These are phyloP conservation scores for Rana temporaria DNA, from an alignment of 2,113 vertebrate species.

Conservation along the genomic window DNA sequence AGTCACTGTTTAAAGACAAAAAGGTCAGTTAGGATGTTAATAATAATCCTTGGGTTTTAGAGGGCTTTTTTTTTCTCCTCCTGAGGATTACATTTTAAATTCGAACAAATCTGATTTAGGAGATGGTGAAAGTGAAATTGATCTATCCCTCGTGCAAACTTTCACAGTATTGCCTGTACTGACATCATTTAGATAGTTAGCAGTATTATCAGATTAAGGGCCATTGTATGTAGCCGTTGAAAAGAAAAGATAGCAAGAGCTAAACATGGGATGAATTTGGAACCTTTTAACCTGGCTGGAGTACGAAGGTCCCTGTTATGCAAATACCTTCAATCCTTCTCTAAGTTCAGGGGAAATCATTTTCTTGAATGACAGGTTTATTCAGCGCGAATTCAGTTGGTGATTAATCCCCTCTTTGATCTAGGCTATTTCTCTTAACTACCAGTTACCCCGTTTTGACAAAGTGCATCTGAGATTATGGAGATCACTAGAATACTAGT, in stretches of 20 bases:
- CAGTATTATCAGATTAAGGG: slow-evolving; percentile 84
- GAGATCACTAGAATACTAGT: slow-evolving; percentile 77
- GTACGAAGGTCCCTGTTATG: slow-evolving; percentile 81
- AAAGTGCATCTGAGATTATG: slow-evolving; percentile 86
- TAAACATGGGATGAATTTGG: slow-evolving; percentile 81
- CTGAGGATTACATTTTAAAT: slow-evolving; percentile 87
- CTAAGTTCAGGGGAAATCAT: slow-evolving; percentile 88
- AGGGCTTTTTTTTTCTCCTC: slow-evolving; percentile 63
- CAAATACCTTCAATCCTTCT: slow-evolving; percentile 84
- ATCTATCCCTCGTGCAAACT: slow-evolving; percentile 84
- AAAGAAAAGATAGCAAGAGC: slow-evolving; percentile 81
- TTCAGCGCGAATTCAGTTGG: slow-evolving; percentile 84
- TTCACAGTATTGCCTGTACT: slow-evolving; percentile 81
- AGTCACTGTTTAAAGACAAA: slow-evolving; percentile 71
- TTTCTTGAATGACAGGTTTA: slow-evolving; percentile 91
- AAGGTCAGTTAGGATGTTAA: slow-evolving; percentile 77
- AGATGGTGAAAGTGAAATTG: slow-evolving; percentile 86
- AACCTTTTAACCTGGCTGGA: slow-evolving; percentile 89
- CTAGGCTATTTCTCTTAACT: slow-evolving; percentile 89
- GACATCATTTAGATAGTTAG: slow-evolving; percentile 83
- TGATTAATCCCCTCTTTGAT: slow-evolving; percentile 89
- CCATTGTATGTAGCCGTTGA: slow-evolving; percentile 78
- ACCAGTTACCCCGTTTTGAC: slow-evolving; percentile 86
- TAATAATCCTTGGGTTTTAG: slow-evolving; percentile 76
- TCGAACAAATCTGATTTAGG: slow-evolving; percentile 88